These are phyloP conservation scores for Drosophila kepulauana DNA, from an alignment of 1,140 invertebrate genomes.

Conservation along the genomic window DNA sequence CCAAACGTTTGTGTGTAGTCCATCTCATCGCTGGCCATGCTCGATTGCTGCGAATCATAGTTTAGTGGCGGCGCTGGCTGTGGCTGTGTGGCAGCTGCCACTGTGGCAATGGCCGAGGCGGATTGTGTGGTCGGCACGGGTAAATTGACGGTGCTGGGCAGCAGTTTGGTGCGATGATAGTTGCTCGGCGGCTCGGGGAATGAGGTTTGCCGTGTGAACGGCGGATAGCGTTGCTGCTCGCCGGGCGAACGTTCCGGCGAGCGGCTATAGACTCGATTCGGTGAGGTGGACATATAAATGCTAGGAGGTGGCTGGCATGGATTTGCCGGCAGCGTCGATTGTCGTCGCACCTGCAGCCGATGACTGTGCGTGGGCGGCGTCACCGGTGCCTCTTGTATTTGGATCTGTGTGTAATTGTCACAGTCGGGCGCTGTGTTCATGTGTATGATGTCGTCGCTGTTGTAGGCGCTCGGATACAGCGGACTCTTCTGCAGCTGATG, in stretches of 20 bases:
- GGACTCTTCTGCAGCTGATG: constrained; percentile 80
- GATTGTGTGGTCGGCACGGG: constrained; percentile 41
- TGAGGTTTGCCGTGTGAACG: constrained; percentile 81
- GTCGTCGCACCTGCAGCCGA: constrained; percentile 80
- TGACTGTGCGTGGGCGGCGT: constrained; percentile 63
- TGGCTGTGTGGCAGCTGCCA: neutral
- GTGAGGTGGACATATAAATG: constrained; percentile 84
- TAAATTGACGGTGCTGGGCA: constrained; percentile 67
- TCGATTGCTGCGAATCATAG: constrained; percentile 70
- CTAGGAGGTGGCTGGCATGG: constrained; percentile 62
- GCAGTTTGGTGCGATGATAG: constrained; percentile 76
- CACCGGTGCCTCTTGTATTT: constrained; percentile 65
- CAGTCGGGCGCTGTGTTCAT: constrained; percentile 72
- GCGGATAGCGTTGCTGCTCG: constrained; percentile 82
- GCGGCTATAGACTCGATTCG: constrained; percentile 80
- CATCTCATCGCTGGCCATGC: constrained; percentile 70
- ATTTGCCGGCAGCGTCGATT: constrained; percentile 81
- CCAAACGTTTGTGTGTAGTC: constrained; percentile 59
- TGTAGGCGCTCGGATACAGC: constrained; percentile 81
- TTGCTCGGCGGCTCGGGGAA: constrained; percentile 72
- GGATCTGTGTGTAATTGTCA: constrained; percentile 78
- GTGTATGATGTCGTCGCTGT: constrained; percentile 82
- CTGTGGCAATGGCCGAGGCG: neutral
- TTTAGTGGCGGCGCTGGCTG: constrained; percentile 48
- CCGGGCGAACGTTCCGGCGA: constrained; percentile 82